Evolutionary conservation across 1,140 invertebrate species (phyloP).

Genomic region (honey bee (Apis mellifera)): Amel_HAv3.1 CM009934.2:12860001-12860500

Average conservation of each 20-base stretch:
- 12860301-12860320: conserved; percentile 84
- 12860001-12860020: conserved; percentile 82
- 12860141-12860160: conserved; percentile 82
- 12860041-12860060: conserved; percentile 82
- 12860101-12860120: conserved; percentile 83
- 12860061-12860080: conserved; percentile 83
- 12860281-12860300: conserved; percentile 83
- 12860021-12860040: conserved; percentile 83
- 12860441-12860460: not conserved
- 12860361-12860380: conserved; percentile 71
- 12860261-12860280: conserved; percentile 81
- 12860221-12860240: conserved; percentile 83
- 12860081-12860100: conserved; percentile 84
- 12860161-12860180: conserved; percentile 84
- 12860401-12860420: conserved; percentile 79
- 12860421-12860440: conserved; percentile 67
- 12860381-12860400: conserved; percentile 81
- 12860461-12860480: not conserved
- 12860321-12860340: conserved; percentile 80
- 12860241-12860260: conserved; percentile 82
- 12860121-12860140: conserved; percentile 74
- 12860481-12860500: not conserved
- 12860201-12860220: conserved; percentile 82
- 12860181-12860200: conserved; percentile 83
- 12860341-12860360: not conserved